Base-by-base conservation (phyloP, 2,888 invertebrate species). In the Augiades crinisus region DNA sequence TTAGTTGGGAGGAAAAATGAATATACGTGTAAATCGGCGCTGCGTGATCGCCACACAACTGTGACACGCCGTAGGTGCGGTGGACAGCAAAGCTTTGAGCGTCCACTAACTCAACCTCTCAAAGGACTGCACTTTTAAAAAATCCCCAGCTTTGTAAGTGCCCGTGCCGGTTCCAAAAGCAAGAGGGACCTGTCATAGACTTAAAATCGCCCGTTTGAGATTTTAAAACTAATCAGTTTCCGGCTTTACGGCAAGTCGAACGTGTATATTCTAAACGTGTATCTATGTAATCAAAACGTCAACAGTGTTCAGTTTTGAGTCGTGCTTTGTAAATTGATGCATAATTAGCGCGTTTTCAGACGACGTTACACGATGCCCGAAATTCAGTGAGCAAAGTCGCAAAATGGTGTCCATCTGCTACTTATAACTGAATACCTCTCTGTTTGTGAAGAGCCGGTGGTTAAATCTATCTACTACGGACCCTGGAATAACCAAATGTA, bases 21-120 rank as follows among this genome's bases (percentile, higher is more conserved):
- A 27, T 4, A 10, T 10, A 3, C 5, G 12, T 12, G 2, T 6
- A 2, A 1, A 1, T n/a, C 5, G 12, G 12, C 5, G 52, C 56
- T 45, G 51, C 43, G 40, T 50, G 43, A 34, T 44, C 41, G 44
- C 40, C 56, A 58, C 54, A 54, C 59, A 58, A 55, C 44, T 52
- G 61, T 59, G 63, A 65, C 58, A 57, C 54, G 54, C 58, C 63
- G 65, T 66, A 66, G 56, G 67, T 83, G 82, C 64, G 57, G 60
- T 62, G 62, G 79, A 80, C 81, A 70, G 67, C 78, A 84, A 83
- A 86, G 84, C 81, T 85, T 82, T 84, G 78, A 78, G 58, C 54
- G 62, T 68, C 66, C 59, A 57, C 59, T 67, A 56, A 60, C 58
- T 61, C 55, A 17, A 55, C 58, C 27, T 19, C 19, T 19, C 3